Conservation (phyloP, 2,888 invertebrate genomes). For the Ennomos fuscantarius region DNA sequence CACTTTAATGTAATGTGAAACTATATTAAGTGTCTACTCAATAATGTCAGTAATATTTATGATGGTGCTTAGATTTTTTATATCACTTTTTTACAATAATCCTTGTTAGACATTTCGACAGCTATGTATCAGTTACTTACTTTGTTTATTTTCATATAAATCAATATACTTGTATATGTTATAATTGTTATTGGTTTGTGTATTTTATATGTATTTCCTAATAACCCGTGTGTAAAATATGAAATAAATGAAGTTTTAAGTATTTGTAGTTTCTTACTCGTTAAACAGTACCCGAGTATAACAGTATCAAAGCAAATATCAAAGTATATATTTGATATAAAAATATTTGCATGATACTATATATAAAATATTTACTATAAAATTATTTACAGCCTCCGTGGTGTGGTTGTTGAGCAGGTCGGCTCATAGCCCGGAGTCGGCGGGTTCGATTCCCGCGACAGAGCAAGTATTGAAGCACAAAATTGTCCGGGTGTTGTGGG, state of each 20-base stretch:
- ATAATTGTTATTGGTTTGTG: constrained; percentile 40
- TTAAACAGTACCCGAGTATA: no score
- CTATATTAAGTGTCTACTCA: neutral
- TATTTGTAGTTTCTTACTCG: constrained; percentile 14
- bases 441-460: no score
- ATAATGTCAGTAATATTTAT: constrained; percentile 1
- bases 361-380: no score
- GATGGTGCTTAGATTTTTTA: constrained; percentile 24
- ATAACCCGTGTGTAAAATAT: constrained; percentile 39
- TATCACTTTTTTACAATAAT: constrained; percentile 6
- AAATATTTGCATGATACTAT: no score
- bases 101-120: constrained; percentile 4
- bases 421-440: no score
- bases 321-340: no score
- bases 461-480: no score
- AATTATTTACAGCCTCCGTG: no score
- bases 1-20: neutral
- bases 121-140: constrained; percentile 11
- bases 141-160: constrained; percentile 19
- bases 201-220: constrained; percentile 39
- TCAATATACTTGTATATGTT: constrained; percentile 22
- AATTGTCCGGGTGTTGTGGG: no score
- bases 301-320: no score
- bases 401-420: no score
- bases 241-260: constrained; percentile 39